Evolutionary conservation across 2,113 vertebrate genomes (phyloP).

Genomic region (Otus sunia): DNA sequence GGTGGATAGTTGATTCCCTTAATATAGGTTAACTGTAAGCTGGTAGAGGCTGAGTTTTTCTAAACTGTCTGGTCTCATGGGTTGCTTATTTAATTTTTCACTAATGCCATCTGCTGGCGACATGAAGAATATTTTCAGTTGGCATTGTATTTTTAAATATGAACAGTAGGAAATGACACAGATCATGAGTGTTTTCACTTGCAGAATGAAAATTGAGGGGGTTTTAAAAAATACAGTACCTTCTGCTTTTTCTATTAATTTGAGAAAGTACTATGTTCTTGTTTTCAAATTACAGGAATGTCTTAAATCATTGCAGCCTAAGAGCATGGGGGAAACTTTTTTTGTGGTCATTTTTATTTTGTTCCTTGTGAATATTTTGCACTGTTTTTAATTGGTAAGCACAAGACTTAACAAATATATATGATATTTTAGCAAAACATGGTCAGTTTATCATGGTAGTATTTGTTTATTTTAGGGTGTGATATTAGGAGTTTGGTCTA

Average conservation of each 20-base stretch:
- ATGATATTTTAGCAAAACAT: background rate
- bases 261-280: background rate
- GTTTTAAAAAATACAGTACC: background rate
- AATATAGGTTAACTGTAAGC: background rate
- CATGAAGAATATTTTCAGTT: background rate
- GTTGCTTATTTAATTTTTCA: background rate
- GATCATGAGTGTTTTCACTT: background rate
- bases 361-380: background rate
- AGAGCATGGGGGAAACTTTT: background rate
- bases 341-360: background rate
- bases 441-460: background rate
- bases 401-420: background rate
- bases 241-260: background rate
- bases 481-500: background rate
- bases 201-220: background rate
- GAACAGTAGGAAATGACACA: background rate
- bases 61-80: accelerated
- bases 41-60: background rate
- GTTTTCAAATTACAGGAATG: background rate
- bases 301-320: background rate
- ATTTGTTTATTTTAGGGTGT: background rate
- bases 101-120: conserved; percentile 62
- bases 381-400: background rate
- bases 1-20: background rate
- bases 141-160: background rate